Evolutionary conservation across 2,797 vertebrate genomes (phyloP).

Genomic region (Halcyon badia): DNA sequence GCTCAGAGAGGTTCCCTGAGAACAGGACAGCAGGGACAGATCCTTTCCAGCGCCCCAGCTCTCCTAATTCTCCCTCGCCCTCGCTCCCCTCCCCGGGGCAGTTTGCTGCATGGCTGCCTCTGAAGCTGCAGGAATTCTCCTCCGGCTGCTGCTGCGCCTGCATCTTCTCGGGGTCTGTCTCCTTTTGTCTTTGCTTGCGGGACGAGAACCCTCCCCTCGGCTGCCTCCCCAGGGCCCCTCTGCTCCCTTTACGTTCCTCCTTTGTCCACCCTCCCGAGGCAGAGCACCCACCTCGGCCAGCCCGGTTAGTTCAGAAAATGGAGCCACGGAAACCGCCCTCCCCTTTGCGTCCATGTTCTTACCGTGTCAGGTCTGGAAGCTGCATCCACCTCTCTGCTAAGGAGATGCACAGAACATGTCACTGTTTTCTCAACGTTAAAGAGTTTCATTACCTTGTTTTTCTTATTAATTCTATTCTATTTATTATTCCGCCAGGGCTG

Average conservation of each 20-base stretch:
- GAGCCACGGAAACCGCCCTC: slow-evolving; percentile 78
- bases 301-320: slow-evolving; percentile 77
- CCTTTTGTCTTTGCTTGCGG: not conserved
- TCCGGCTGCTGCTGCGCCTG: not conserved
- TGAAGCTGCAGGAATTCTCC: not conserved
- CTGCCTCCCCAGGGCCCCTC: not conserved
- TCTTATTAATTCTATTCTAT: slow-evolving; percentile 84
- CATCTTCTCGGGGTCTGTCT: rapidly evolving
- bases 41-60: not conserved
- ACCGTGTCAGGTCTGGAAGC: slow-evolving; percentile 78
- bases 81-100: not conserved
- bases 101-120: not conserved
- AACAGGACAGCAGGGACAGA: not conserved
- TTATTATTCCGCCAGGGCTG: slow-evolving; percentile 89
- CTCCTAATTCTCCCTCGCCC: not conserved
- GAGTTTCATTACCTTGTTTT: slow-evolving; percentile 83
- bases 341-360: slow-evolving; percentile 73
- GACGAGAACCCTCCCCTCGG: not conserved
- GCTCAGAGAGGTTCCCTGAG: not conserved
- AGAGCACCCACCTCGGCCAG: not conserved
- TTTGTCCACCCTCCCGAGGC: not conserved
- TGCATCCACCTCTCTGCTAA: slow-evolving; percentile 78
- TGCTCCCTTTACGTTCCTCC: not conserved
- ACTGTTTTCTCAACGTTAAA: slow-evolving; percentile 76
- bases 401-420: slow-evolving; percentile 81